These are phyloP conservation scores for Lycopodina hypogea DNA, from an alignment of 37 sponge, comb jelly and placozoan genomes.

Conservation along the genomic window DNA sequence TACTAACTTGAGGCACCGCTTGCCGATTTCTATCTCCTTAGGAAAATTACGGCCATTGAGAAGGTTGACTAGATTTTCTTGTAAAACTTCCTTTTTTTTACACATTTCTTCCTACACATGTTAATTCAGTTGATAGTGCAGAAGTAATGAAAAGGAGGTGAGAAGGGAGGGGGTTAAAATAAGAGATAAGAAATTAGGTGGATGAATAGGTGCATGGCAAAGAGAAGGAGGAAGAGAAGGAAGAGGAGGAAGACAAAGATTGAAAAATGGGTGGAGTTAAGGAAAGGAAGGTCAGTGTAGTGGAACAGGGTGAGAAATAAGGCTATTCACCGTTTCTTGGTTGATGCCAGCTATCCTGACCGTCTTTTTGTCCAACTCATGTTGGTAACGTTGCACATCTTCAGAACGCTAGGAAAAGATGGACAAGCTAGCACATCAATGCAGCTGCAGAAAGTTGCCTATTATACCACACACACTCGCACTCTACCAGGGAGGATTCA, in stretches of 20 bases:
- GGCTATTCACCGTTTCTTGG: conserved; percentile 31
- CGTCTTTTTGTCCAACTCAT: conserved; percentile 38
- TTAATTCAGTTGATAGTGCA: neutral
- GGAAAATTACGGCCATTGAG: conserved; percentile 44
- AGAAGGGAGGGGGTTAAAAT: neutral
- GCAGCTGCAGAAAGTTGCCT: neutral
- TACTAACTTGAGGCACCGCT: conserved; percentile 8
- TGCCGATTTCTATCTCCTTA: conserved; percentile 46
- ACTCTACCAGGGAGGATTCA: conserved; percentile 35
- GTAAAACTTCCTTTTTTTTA: neutral
- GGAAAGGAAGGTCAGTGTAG: neutral
- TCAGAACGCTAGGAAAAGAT: conserved; percentile 15
- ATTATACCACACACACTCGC: neutral
- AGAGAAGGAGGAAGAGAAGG: neutral
- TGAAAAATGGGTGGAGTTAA: too few species aligned
- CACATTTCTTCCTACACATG: conserved; percentile 5
- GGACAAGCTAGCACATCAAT: neutral
- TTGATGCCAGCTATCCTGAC: neutral
- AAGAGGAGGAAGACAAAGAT: neutral
- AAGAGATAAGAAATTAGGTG: neutral
- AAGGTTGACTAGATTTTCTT: conserved; percentile 36
- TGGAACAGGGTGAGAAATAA: too few species aligned
- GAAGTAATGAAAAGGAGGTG: neutral
- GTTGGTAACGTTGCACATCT: conserved; percentile 21
- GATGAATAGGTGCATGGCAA: neutral